A percentile compares a stretch with the other conserved stretches of the same genome.
These are phyloP conservation scores for Apodemus agrarius DNA, from an alignment of 2,797 vertebrate genomes.

Conservation along the genomic window DNA sequence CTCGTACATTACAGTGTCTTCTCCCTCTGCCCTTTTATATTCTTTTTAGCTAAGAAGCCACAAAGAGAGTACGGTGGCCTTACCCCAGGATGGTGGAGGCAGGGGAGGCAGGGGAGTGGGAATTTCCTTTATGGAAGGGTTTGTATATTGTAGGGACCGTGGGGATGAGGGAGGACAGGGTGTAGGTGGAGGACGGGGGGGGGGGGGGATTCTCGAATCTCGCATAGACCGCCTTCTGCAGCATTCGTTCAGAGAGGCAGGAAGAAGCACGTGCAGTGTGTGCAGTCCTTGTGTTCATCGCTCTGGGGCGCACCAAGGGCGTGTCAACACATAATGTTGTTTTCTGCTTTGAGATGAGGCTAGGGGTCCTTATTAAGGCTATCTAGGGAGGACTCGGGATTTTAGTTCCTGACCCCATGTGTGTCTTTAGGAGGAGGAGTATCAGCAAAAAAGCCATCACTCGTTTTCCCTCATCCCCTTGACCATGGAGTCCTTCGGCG, in stretches of 20 bases:
- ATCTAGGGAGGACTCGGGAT: neutral
- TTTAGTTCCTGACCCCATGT: neutral
- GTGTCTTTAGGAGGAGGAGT: neutral
- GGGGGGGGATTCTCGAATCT: no score
- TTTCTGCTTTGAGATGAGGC: neutral
- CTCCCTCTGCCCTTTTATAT: neutral
- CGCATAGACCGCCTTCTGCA: neutral
- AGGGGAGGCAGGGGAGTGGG: neutral
- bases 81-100: neutral
- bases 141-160: neutral
- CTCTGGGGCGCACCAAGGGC: neutral
- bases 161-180: neutral
- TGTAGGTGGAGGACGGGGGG: neutral
- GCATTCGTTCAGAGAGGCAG: neutral
- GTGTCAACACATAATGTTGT: neutral
- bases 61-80: neutral
- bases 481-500: rapidly evolving
- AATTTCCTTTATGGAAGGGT: neutral
- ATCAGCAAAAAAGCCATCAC: neutral
- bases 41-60: neutral
- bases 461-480: neutral
- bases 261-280: rapidly evolving
- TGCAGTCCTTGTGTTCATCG: neutral
- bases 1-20: neutral
- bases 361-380: neutral